Evolutionary conservation across 2,113 vertebrate species (phyloP), one percentile per base, ranked within the genome.

Genomic region (Neotoma lepida): DNA sequence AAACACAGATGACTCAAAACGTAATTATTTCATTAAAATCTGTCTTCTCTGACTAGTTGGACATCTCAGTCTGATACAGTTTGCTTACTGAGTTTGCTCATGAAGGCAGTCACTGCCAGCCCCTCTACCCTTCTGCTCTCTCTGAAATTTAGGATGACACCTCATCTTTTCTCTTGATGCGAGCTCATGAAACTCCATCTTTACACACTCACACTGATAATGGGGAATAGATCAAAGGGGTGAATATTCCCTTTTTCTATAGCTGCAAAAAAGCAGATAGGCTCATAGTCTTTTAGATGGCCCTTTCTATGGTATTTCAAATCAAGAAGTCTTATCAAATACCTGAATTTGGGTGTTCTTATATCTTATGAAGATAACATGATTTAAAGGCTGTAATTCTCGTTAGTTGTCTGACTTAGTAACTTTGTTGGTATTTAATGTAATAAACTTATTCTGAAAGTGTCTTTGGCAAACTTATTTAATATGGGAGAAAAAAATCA

Each of bases 401-500:
- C 63, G 68, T 30, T 86, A 63, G 33, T 8, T 81, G 6, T 39
- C 49, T 73, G 44, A 81, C 6, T 74, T 86, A 94, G 3, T 74
- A 88, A 92, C 68, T 84, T 77, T 46, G 9, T 54, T 94, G 92
- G 61, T 26, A 95, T 63, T 80, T 92, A 54, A 89, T 71, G 71
- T 81, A 89, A 93, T 15, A 88, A 82, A 90, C 7, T 90, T 15
- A 95, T 61, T 94, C 35, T 81, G 30, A 86, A 68, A 49, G 30
- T 84, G 78, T 86, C 51, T 61, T 85, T 94, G 84, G 66, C n/a
- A 95, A 91, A 94, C 73, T 89, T 89, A 35, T 39, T 71, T 86
- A 86, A 90, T 66, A 26, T 39, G 26, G 88, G 68, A 76, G 56
- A 46, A 82, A 84, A 68, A 84, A 93, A 73, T 51, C 56, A 73